These are phyloP conservation scores for Oligia strigilis DNA, from an alignment of 2,888 invertebrate species.

Conservation along the genomic window DNA sequence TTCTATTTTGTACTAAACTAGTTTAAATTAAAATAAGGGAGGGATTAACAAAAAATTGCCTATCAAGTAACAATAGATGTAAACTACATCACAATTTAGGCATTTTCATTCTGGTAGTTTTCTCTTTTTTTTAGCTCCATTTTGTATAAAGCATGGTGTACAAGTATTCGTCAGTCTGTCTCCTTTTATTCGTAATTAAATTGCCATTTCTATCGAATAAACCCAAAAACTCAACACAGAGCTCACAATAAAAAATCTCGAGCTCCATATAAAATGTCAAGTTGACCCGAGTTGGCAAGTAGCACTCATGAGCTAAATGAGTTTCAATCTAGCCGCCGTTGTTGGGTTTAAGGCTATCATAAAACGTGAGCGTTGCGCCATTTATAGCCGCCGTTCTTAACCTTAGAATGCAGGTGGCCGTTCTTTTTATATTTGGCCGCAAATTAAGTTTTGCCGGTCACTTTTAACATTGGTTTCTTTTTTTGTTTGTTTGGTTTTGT, in stretches of 20 bases:
- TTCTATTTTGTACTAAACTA: too few relatives aligned
- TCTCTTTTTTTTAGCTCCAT: too few relatives aligned
- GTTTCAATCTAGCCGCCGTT: conserved; percentile 81
- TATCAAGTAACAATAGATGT: too few relatives aligned
- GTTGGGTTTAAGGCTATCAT: conserved; percentile 78
- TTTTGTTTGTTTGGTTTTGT: background rate
- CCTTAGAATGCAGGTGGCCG: conserved; percentile 72
- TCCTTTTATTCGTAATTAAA: too few relatives aligned
- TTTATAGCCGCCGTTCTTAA: conserved; percentile 69
- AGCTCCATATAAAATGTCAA: conserved; percentile 61
- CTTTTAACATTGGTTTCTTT: conserved; percentile 11
- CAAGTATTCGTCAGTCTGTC: too few relatives aligned
- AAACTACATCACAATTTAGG: too few relatives aligned
- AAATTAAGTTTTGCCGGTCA: conserved; percentile 54
- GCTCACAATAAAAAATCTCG: conserved; percentile 37
- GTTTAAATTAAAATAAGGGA: too few relatives aligned
- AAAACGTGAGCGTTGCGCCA: conserved; percentile 72
- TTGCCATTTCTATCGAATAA: background rate
- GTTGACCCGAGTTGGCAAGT: conserved; percentile 57
- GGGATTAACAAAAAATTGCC: too few relatives aligned
- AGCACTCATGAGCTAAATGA: conserved; percentile 80
- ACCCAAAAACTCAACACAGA: background rate
- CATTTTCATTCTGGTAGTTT: too few relatives aligned
- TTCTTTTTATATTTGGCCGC: conserved; percentile 50
- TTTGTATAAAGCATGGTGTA: too few relatives aligned